Evolutionary conservation across 2,797 vertebrate genomes (phyloP), one percentile per base, ranked within the genome.

Genomic region (Merluccius polli): DNA sequence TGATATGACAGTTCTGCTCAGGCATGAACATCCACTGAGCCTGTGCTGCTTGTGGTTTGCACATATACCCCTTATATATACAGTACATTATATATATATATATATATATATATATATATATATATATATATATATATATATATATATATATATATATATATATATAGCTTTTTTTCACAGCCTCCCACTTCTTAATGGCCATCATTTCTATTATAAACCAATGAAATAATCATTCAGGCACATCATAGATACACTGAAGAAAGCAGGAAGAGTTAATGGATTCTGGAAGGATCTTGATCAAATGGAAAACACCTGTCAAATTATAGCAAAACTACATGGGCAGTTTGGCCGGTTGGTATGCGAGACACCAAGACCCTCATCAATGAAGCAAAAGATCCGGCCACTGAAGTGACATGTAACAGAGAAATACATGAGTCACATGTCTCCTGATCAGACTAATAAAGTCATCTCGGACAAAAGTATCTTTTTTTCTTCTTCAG

Each of bases 1-100:
- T 83, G 82, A 86, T 83, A 83, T 84, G 86, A 87, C 84, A 87
- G 89, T 86, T 87, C 83, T 84, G 77, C 82, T 79, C 24, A 27
- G 59, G n/a, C 21, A 73, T 74, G 79, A 83, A 78, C 71, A 33
- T 84, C 77, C 8, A 0, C 84, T 71, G 27, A 72, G 82, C 73
- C 73, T 65, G 31, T 27, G 78, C 73, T 85, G 72, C 41, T 67
- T 59, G 73, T 24, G 80, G 31, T 82, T 59, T 1, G 11, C 59
- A 27, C 59, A 65, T 27, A 65, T 27, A 65, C 24, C 24, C n/a
- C 59, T 65, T 65, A 65, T 13, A 65, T 27, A 65, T 65, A 52
- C 6, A 13, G 13, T 18, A 18, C 11, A 36, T 36, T 3, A 36
- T 10, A 36, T 44, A 59, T 59, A 24, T 59, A n/a, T n/a, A n/a